Base-by-base conservation (phyloP, 2,888 invertebrate genomes). In the Rotaria macrura region DNA sequence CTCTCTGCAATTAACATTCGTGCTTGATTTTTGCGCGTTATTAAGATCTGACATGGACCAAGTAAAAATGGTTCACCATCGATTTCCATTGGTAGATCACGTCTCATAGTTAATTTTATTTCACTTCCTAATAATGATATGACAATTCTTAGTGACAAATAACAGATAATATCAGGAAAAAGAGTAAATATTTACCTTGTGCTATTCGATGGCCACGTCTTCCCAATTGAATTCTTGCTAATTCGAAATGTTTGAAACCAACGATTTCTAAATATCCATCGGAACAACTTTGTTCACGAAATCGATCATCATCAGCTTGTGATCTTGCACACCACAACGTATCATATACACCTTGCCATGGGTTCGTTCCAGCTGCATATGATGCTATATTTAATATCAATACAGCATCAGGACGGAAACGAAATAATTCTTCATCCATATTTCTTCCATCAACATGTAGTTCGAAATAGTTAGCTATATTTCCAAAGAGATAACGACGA, bases 181-280 rank as follows among this genome's bases (percentile, higher is more conserved):
- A n/a, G n/a, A n/a, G n/a, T 4, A 14, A 12, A 47, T 47, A 17
- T 49, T 49, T 49, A 49, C 49, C 49, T 57, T 57, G 54, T 29
- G 55, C 25, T 34, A 65, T 57, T 25, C 72, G 83, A 34, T 83
- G 34, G 49, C 74, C 29, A 74, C 29, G 47, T 23, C 52, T n/a
- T 47, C 83, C 38, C 49, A 52, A 25, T 17, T 25, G 40, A 38
- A 54, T 57, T n/a, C 52, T 25, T 65, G 79, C 85, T 23, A 86
- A 52, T 72, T 85, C 83, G n/a, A 84, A 84, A 38, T 85, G 83
- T 34, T n/a, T 85, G n/a, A 72, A 85, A 34, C 85, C 86, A 25
- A 86, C 72, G 17, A 86, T 83, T 85, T 86, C 86, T 29, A 86
- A 84, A 23, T 57, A 38, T 12, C 86, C 86, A 79, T 86, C 86